Conservation (phyloP, 2,113 vertebrate genomes). For the Ibidorhyncha struthersii region DNA sequence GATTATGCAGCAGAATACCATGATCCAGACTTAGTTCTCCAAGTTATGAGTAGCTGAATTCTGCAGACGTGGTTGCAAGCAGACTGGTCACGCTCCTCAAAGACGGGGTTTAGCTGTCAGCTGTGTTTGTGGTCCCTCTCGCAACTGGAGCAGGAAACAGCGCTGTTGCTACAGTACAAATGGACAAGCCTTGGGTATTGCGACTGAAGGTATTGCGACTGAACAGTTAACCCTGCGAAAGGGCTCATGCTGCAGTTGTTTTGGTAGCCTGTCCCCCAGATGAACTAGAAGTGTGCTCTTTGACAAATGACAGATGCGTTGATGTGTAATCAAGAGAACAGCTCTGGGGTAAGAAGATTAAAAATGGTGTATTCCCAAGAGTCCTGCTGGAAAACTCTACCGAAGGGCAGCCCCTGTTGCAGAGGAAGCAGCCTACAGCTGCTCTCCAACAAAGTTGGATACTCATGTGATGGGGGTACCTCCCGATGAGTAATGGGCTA, state of each 20-base stretch:
- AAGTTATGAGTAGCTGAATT: neutral
- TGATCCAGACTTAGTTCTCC: neutral
- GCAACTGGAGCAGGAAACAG: no score
- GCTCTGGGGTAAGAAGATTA: neutral
- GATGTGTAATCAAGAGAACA: neutral
- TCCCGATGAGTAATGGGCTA: neutral
- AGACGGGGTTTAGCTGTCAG: neutral
- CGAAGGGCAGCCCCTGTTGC: neutral
- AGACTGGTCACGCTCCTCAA: neutral
- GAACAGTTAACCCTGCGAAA: neutral
- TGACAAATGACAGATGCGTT: neutral
- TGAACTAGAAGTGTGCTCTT: neutral
- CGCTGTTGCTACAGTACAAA: fast-evolving
- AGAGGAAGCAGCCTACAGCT: neutral
- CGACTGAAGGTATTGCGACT: fast-evolving
- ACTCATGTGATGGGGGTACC: no score
- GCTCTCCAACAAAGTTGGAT: neutral
- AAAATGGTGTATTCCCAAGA: neutral
- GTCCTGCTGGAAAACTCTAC: neutral
- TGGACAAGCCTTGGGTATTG: neutral
- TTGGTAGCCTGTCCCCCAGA: neutral
- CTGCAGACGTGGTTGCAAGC: neutral
- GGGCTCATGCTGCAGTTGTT: neutral
- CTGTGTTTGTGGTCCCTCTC: neutral
- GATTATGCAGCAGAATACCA: neutral